Evolutionary conservation across 2,888 invertebrate species (phyloP).

Genomic region (Aphrophora alni): DNA sequence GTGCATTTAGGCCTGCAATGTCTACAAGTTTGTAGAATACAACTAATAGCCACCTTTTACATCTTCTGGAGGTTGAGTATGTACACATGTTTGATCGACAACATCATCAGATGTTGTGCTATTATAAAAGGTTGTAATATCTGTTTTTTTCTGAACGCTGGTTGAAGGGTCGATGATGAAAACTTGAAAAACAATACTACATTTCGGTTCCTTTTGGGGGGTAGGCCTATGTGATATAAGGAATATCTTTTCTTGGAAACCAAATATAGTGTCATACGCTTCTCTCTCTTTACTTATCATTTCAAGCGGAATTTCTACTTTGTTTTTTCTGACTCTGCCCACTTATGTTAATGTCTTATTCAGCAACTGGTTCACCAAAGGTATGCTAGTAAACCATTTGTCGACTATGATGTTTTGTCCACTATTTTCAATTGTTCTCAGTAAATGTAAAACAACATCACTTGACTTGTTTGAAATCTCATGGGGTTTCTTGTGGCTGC

Average conservation of each 20-base stretch:
- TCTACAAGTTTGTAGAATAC: constrained; percentile 22
- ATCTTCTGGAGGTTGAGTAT: constrained; percentile 13
- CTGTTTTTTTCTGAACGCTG: neutral
- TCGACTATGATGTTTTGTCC: constrained; percentile 23
- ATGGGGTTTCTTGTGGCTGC: constrained; percentile 12
- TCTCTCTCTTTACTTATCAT: constrained; percentile 13
- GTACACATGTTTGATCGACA: constrained; percentile 18
- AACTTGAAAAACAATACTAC: neutral
- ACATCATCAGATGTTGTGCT: neutral
- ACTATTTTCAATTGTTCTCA: constrained; percentile 1
- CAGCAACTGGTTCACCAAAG: constrained; percentile 19
- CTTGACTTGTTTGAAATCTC: neutral
- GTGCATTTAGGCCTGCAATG: constrained; percentile 23
- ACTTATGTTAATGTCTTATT: constrained; percentile 12
- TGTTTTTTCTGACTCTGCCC: constrained; percentile 9
- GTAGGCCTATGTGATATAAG: neutral
- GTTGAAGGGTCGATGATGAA: constrained; percentile 12
- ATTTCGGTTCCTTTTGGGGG: too few species aligned
- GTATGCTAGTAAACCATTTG: constrained; percentile 19
- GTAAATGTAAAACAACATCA: constrained; percentile 12
- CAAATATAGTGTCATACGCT: constrained; percentile 20
- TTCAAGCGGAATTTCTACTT: constrained; percentile 11
- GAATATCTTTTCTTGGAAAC: constrained; percentile 4
- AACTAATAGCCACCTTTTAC: constrained; percentile 19
- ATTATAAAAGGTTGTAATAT: constrained; percentile 14